Evolutionary conservation across 1,140 invertebrate species (phyloP), one percentile per base, ranked within the genome.

Genomic region (Augochlora pura): DNA sequence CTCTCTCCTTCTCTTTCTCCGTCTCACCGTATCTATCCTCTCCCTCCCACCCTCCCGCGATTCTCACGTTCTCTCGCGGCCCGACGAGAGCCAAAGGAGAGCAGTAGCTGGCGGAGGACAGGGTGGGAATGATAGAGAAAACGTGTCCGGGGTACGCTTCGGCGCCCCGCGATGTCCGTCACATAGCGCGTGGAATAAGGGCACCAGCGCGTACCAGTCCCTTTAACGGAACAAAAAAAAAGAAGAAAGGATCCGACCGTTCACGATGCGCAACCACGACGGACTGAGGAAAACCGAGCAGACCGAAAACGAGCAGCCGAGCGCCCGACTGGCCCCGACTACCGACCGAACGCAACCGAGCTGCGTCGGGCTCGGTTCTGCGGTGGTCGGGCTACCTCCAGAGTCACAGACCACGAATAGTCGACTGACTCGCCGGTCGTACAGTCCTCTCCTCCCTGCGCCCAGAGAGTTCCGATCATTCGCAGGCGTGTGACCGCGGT

Each of bases 311-410:
- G 70, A 74, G 63, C 83, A 74, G 70, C 42, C 63, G 75, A 69
- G 70, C 84, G 76, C 64, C 74, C 84, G 78, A 86, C 72, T 83
- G 76, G 85, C 60, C 73, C 83, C 85, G 85, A 86, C 81, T 86
- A 82, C 84, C 85, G 84, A 77, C 85, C 85, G 85, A 87, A 84
- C 84, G 78, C 85, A 81, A 86, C 84, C 85, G 85, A 87, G 84
- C 85, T 87, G 64, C 81, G 85, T 84, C 71, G 81, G 69, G 84
- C 85, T 87, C 85, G 85, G 85, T 84, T 87, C 82, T 84, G 78
- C 83, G 84, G 81, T 86, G 84, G 85, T 81, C 84, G 85, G 84
- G 68, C 81, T 82, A 87, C 85, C 85, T 86, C 85, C 78, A 86
- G 75, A 79, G 81, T 81, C 85, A 86, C 84, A 86, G 85, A 86